Conservation (phyloP, 2,113 vertebrate species). For the Gorsachius goisagi region DNA sequence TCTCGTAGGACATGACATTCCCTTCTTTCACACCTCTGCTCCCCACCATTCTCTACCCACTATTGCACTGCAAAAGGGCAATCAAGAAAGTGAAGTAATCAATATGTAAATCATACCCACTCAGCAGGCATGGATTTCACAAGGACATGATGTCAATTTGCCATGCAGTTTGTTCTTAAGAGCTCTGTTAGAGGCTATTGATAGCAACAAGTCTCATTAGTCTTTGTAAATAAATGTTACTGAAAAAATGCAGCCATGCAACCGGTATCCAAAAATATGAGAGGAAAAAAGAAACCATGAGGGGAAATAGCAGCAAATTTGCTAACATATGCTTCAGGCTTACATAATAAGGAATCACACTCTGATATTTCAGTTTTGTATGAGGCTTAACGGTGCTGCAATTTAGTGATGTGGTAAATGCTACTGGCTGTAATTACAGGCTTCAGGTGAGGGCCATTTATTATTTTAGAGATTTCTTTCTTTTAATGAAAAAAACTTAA, state of each 20-base stretch:
- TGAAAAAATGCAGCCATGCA: background rate
- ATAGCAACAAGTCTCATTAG: slow-evolving; percentile 56
- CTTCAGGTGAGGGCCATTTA: background rate
- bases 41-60: background rate
- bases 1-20: accelerated
- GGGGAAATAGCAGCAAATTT: background rate
- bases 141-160: slow-evolving; percentile 43
- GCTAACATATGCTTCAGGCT: background rate
- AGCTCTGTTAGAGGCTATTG: slow-evolving; percentile 36
- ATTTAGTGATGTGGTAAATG: background rate
- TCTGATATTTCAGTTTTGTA: background rate
- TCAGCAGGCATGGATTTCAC: slow-evolving; percentile 44
- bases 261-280: background rate
- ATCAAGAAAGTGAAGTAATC: slow-evolving; percentile 42
- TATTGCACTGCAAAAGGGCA: slow-evolving; percentile 16
- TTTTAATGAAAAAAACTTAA: background rate
- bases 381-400: background rate
- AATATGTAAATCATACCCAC: slow-evolving; percentile 43
- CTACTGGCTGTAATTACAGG: background rate
- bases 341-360: background rate
- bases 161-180: slow-evolving; percentile 5
- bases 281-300: background rate
- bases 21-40: background rate
- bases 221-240: slow-evolving; percentile 34
- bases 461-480: background rate